These are phyloP conservation scores for Panthera tigris DNA, from an alignment of 2,113 vertebrate genomes.

Conservation along the genomic window DNA sequence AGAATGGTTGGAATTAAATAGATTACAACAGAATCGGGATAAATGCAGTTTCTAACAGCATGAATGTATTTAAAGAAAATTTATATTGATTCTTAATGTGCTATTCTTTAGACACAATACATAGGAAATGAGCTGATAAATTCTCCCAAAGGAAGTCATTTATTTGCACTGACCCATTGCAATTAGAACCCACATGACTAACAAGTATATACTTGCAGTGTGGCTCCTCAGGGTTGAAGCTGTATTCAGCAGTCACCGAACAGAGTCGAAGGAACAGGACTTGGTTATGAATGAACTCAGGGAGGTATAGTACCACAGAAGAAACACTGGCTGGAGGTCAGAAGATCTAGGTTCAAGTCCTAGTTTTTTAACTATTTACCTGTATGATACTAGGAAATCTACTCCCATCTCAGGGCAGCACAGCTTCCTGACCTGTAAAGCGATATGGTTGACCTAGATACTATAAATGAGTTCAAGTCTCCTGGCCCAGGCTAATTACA, in stretches of 20 bases:
- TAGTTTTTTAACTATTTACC: constrained; percentile 37
- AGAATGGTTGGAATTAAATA: constrained; percentile 2
- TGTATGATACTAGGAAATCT: neutral
- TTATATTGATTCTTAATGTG: neutral
- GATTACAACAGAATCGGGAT: constrained; percentile 16
- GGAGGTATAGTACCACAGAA: neutral
- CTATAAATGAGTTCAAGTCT: constrained; percentile 65
- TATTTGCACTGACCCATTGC: constrained; percentile 4
- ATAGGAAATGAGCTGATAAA: constrained; percentile 2
- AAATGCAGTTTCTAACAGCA: constrained; percentile 35
- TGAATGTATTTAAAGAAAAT: constrained; percentile 8
- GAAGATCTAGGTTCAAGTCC: neutral
- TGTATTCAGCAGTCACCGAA: neutral
- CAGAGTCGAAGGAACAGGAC: constrained; percentile 16
- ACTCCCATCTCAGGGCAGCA: neutral
- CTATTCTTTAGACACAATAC: constrained; percentile 21
- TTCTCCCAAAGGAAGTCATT: neutral
- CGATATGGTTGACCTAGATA: constrained; percentile 54
- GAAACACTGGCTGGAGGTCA: neutral
- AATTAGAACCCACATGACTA: constrained; percentile 7
- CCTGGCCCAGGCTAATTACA: constrained; percentile 64
- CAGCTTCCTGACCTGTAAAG: constrained; percentile 44
- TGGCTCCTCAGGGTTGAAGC: constrained; percentile 4
- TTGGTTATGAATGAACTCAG: neutral
- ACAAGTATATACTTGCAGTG: neutral